A percentile compares a stretch with the other conserved stretches of the same genome.
Conservation (phyloP, 2,888 invertebrate genomes). For the Malacosoma neustria region DNA sequence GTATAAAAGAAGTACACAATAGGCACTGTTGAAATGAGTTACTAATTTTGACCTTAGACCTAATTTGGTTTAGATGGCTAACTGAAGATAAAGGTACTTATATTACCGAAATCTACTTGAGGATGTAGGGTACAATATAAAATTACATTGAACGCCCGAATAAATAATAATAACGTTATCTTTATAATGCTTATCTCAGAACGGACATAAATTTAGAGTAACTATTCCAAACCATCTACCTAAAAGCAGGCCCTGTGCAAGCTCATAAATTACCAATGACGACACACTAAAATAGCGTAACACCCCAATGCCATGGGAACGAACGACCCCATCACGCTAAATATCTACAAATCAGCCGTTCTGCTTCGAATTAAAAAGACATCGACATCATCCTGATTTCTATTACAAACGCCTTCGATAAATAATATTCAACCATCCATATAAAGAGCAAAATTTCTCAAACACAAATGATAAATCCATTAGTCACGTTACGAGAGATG, state of each 20-base stretch:
- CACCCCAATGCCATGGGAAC: slow-evolving; percentile 70
- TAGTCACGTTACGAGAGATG: slow-evolving; percentile 51
- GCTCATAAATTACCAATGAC: slow-evolving; percentile 64
- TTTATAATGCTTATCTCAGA: slow-evolving; percentile 29
- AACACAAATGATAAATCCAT: slow-evolving; percentile 56
- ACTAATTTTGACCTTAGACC: no score
- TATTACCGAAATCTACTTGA: no score
- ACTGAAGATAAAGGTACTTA: no score
- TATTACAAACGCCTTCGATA: slow-evolving; percentile 66
- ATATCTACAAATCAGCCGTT: slow-evolving; percentile 63
- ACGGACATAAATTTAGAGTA: slow-evolving; percentile 25
- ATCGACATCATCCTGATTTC: slow-evolving; percentile 42
- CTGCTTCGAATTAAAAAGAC: slow-evolving; percentile 61
- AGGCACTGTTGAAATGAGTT: no score
- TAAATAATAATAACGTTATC: slow-evolving; percentile 2
- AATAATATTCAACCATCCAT: slow-evolving; percentile 67
- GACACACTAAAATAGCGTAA: slow-evolving; percentile 70
- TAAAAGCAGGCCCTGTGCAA: slow-evolving; percentile 56
- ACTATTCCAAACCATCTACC: slow-evolving; percentile 55
- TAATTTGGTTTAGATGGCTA: no score
- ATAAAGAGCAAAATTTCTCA: slow-evolving; percentile 37
- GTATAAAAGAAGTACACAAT: no score
- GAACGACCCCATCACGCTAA: slow-evolving; percentile 46
- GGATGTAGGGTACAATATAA: no score
- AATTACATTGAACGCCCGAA: slow-evolving; percentile 10